These are phyloP conservation scores for Athalia circularis DNA, from an alignment of 2,888 invertebrate genomes.

Conservation along the genomic window DNA sequence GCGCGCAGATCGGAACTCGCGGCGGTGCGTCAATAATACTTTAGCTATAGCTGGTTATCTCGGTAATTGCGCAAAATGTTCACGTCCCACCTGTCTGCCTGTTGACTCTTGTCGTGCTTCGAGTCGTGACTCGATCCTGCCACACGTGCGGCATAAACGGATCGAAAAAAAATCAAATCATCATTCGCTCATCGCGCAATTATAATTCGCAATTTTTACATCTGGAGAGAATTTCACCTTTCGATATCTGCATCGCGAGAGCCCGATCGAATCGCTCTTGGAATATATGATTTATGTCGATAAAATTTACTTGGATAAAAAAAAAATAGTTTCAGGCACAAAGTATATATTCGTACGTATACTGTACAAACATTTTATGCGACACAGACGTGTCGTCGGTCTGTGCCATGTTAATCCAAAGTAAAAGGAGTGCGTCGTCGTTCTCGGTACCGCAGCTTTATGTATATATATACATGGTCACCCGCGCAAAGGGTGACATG, in stretches of 20 bases:
- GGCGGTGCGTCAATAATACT: background rate
- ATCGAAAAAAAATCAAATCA: background rate
- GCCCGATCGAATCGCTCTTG: too few relatives aligned
- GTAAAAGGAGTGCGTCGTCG: slow-evolving; percentile 61
- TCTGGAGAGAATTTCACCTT: too few relatives aligned
- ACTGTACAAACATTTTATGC: background rate
- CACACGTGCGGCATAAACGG: background rate
- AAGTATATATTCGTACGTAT: too few relatives aligned
- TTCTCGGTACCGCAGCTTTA: background rate
- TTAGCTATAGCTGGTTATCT: background rate
- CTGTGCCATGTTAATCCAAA: slow-evolving; percentile 62
- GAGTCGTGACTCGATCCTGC: background rate
- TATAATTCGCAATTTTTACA: too few relatives aligned
- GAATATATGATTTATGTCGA: too few relatives aligned
- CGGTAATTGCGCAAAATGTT: slow-evolving; percentile 30
- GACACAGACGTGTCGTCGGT: slow-evolving; percentile 35
- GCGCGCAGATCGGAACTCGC: too few relatives aligned
- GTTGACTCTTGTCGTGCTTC: slow-evolving; percentile 19
- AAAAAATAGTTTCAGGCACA: too few relatives aligned
- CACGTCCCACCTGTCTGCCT: slow-evolving; percentile 32
- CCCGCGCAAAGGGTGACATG: slow-evolving; percentile 74
- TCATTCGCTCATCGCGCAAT: background rate
- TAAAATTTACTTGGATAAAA: too few relatives aligned
- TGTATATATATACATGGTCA: slow-evolving; percentile 64
- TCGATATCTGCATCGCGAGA: too few relatives aligned